A percentile compares a stretch with the other conserved stretches of the same genome.
Conservation (phyloP, 2,888 invertebrate genomes). For the Catocala fraxini region DNA sequence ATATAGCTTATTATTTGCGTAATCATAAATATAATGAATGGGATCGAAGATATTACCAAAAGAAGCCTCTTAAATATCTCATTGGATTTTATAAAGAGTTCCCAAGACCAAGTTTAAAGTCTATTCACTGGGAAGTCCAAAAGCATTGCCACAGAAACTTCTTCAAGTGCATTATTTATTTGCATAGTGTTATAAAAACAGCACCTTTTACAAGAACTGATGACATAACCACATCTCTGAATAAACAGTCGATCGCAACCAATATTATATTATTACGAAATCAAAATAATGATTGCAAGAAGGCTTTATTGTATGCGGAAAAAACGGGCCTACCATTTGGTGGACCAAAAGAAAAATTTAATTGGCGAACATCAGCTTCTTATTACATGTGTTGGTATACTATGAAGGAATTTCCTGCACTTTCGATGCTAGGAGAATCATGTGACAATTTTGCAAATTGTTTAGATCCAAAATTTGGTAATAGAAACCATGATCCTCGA, state of each 20-base stretch:
- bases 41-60: slow-evolving; percentile 84
- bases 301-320: slow-evolving; percentile 74
- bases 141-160: slow-evolving; percentile 86
- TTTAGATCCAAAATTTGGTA: slow-evolving; percentile 72
- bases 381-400: slow-evolving; percentile 91
- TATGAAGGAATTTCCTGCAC: slow-evolving; percentile 82
- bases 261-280: slow-evolving; percentile 26
- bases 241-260: slow-evolving; percentile 60
- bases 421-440: slow-evolving; percentile 84
- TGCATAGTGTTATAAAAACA: slow-evolving; percentile 71
- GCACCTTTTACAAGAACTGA: slow-evolving; percentile 81
- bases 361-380: slow-evolving; percentile 89
- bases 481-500: slow-evolving; percentile 85
- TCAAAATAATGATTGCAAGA: slow-evolving; percentile 80
- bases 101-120: slow-evolving; percentile 86
- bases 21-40: slow-evolving; percentile 90
- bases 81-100: slow-evolving; percentile 75
- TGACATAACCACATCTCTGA: slow-evolving; percentile 82
- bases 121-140: slow-evolving; percentile 89
- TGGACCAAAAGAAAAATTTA: slow-evolving; percentile 87
- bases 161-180: slow-evolving; percentile 86
- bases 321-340: slow-evolving; percentile 84
- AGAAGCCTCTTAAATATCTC: slow-evolving; percentile 47
- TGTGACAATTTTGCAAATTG: slow-evolving; percentile 90
- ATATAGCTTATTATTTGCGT: slow-evolving; percentile 89